Base-by-base conservation (phyloP, 2,888 invertebrate genomes). In the Thecocarcelia acutangulata region DNA sequence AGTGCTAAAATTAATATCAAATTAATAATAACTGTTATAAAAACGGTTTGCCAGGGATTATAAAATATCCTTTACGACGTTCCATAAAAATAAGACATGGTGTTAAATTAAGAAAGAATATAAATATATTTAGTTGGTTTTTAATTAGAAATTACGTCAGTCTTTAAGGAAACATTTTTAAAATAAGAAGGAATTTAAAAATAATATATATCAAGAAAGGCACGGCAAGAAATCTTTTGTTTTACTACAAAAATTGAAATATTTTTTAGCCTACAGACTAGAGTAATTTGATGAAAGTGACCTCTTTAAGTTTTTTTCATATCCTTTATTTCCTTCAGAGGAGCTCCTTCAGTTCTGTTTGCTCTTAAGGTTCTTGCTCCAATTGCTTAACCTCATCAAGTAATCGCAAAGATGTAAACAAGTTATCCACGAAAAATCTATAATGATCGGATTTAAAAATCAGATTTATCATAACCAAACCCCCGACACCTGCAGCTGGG, bases 241-340 rank as follows among this genome's bases (percentile, higher is more conserved):
- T n/a, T n/a, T n/a, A n/a, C n/a, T n/a, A n/a, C n/a, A n/a, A n/a
- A n/a, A n/a, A n/a, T n/a, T n/a, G n/a, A n/a, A n/a, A n/a, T n/a
- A n/a, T n/a, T n/a, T n/a, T n/a, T n/a, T n/a, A n/a, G n/a, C n/a
- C n/a, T n/a, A n/a, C n/a, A n/a, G n/a, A n/a, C n/a, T n/a, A n/a
- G n/a, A 28, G 52, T 52, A 52, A 52, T 52, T 52, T 52, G 52
- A 52, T 52, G 52, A 28, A 17, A 52, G 24, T 24, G 24, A 24
- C 24, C 52, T 24, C 24, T 52, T 24, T n/a, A 24, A 52, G 52
- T 52, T 50, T 52, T 52, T 24, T 52, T 24, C 52, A 52, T 24
- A 24, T 52, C 52, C 13, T 52, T 52, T 12, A 19, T 24, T 3
- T 52, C 52, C 13, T 52, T 52, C 24, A 52, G 24, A 21, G 50